Evolutionary conservation across 2,113 vertebrate species (phyloP).

Genomic region (Rhinoderma darwinii): DNA sequence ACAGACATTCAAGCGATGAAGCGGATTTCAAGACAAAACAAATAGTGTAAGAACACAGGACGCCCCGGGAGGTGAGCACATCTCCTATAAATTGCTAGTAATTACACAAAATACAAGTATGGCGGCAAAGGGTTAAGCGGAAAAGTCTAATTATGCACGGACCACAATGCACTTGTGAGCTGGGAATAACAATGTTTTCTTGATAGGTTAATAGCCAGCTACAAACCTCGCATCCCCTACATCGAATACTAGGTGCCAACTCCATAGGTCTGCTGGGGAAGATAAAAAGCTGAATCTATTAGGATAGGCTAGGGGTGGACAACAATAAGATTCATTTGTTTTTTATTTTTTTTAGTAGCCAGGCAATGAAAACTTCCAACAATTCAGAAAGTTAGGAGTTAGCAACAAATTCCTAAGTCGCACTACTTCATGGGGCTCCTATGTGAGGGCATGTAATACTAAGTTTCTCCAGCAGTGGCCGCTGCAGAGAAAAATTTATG

Average conservation of each 20-base stretch:
- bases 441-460: too few relatives aligned
- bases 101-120: not conserved
- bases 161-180: not conserved
- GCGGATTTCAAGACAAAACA: not conserved
- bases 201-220: not conserved
- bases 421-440: too few relatives aligned
- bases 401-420: too few relatives aligned
- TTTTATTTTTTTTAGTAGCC: too few relatives aligned
- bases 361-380: too few relatives aligned
- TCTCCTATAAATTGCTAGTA: not conserved
- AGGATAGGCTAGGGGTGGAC: too few relatives aligned
- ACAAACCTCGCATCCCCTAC: not conserved
- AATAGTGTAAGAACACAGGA: not conserved
- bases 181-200: not conserved
- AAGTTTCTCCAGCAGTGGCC: too few relatives aligned
- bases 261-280: not conserved
- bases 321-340: too few relatives aligned
- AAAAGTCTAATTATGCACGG: not conserved
- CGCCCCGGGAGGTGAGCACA: not conserved
- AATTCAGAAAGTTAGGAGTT: too few relatives aligned
- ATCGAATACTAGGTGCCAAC: not conserved
- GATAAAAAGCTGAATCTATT: constrained; percentile 63
- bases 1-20: not conserved
- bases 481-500: too few relatives aligned
- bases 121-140: not conserved